Evolutionary conservation across 1,140 invertebrate species (phyloP).

Genomic region (Hypothenemus hampei): DNA sequence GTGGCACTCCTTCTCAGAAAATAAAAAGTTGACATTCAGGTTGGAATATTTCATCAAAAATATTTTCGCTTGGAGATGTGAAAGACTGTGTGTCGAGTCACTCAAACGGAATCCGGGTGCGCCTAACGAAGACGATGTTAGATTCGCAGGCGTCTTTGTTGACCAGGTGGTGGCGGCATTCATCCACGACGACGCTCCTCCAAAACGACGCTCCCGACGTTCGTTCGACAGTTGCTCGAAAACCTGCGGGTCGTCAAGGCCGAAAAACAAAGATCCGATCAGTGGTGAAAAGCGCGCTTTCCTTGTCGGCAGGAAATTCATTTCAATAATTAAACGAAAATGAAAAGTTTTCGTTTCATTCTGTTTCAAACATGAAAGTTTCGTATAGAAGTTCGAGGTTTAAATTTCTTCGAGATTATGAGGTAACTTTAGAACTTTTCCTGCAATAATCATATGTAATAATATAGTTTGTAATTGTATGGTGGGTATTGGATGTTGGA

Average conservation of each 20-base stretch:
- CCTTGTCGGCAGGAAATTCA: not conserved
- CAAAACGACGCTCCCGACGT: conserved; percentile 2
- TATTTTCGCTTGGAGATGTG: not conserved
- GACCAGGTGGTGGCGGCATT: conserved; percentile 4
- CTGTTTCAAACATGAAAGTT: too few relatives aligned
- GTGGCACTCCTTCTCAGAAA: not conserved
- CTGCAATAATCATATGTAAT: too few relatives aligned
- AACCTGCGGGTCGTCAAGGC: conserved; percentile 1
- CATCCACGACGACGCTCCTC: not conserved
- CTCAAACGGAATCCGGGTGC: not conserved
- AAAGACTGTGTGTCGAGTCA: not conserved
- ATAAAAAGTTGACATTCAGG: not conserved
- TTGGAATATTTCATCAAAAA: not conserved
- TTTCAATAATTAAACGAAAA: too few relatives aligned
- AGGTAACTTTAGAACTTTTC: not conserved
- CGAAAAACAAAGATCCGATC: not conserved
- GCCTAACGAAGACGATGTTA: not conserved
- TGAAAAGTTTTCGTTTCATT: too few relatives aligned
- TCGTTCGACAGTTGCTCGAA: conserved; percentile 2
- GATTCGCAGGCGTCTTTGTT: conserved; percentile 12
- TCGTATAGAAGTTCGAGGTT: not conserved
- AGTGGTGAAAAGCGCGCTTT: too few relatives aligned
- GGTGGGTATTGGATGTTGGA: too few relatives aligned
- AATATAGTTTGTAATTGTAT: too few relatives aligned
- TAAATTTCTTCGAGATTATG: not conserved